A percentile compares a stretch with the other conserved stretches of the same genome.
These are phyloP conservation scores for Triplophysa tibetana DNA, from an alignment of 2,113 vertebrate genomes.

Conservation along the genomic window DNA sequence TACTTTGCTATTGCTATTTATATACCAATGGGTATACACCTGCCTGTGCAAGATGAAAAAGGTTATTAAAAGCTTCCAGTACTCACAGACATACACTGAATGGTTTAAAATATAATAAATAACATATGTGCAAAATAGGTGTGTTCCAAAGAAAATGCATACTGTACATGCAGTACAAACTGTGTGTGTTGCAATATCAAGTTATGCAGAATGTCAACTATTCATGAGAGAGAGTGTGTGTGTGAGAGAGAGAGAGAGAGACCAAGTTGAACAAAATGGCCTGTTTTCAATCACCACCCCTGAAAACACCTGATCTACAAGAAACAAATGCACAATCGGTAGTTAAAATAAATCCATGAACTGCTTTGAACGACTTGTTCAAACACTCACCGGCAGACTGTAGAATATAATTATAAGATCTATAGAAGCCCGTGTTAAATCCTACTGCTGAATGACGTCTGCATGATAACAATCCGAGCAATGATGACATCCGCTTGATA, in stretches of 20 bases:
- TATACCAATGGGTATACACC: neutral
- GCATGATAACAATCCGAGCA: neutral
- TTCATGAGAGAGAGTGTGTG: too few relatives aligned
- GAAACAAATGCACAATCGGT: neutral
- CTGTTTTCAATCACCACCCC: neutral
- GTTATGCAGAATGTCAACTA: too few relatives aligned
- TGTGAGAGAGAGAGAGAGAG: too few relatives aligned
- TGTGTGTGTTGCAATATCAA: too few relatives aligned
- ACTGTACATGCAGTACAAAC: too few relatives aligned
- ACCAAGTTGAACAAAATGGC: too few relatives aligned
- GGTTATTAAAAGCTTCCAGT: neutral
- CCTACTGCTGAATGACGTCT: neutral
- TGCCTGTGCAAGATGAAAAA: neutral
- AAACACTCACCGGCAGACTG: neutral
- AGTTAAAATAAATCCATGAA: neutral
- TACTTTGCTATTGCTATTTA: neutral
- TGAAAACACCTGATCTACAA: neutral
- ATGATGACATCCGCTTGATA: constrained; percentile 27
- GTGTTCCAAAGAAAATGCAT: too few relatives aligned
- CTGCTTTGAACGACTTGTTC: neutral
- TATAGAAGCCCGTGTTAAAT: neutral
- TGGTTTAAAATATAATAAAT: too few relatives aligned
- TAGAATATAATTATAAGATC: neutral
- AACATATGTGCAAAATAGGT: too few relatives aligned
- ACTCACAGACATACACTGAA: too few relatives aligned